phyloP scores from a whole-genome alignment of 2,797 vertebrate species.

The Tympanoctomys barrerae region DNA sequence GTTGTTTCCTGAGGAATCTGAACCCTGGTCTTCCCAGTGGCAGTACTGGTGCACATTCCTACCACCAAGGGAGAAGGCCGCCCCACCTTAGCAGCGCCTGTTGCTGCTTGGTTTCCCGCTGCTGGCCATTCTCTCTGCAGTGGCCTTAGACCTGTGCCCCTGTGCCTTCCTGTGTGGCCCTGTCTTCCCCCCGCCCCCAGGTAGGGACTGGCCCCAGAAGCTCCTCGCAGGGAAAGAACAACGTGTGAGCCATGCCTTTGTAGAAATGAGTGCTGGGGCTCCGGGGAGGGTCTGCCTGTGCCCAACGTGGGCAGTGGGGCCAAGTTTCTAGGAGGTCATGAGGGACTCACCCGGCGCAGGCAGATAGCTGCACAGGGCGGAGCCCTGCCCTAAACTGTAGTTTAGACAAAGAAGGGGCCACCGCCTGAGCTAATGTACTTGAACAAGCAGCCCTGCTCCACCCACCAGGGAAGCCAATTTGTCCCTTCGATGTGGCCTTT shows the following conservation, averaged over 20 bases:
- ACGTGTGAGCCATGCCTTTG: not conserved
- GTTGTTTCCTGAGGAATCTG: not conserved
- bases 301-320: not conserved
- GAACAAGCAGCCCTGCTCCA: conserved; percentile 76
- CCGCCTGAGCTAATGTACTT: conserved; percentile 80
- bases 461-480: conserved; percentile 36
- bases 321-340: not conserved
- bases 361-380: conserved; percentile 8
- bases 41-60: not conserved
- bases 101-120: not conserved
- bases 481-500: conserved; percentile 75
- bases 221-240: not conserved
- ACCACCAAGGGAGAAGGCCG: not conserved
- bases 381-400: conserved; percentile 31
- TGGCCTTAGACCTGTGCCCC: not conserved
- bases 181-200: rapidly evolving
- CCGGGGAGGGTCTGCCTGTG: rapidly evolving
- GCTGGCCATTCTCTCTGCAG: not conserved
- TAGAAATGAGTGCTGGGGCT: not conserved
- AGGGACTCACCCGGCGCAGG: not conserved
- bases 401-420: conserved; percentile 62
- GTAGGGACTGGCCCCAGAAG: not conserved
- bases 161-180: not conserved
- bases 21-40: not conserved
- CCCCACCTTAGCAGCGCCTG: not conserved